These are phyloP conservation scores for Stegodyphus mimosarum DNA, from an alignment of 1,140 invertebrate genomes.

Conservation along the genomic window DNA sequence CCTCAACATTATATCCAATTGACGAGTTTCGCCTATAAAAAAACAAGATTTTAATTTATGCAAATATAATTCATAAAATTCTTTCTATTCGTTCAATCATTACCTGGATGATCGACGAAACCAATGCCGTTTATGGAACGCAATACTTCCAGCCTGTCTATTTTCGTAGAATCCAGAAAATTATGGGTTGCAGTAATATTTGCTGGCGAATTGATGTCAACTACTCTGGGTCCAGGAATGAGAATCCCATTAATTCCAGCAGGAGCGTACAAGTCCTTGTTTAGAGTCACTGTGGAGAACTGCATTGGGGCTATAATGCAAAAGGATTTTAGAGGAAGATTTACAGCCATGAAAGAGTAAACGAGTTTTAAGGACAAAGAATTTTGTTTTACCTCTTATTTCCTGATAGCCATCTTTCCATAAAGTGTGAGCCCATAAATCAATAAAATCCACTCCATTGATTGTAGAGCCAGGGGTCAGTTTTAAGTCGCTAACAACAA, in stretches of 20 bases:
- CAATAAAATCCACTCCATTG: slow-evolving; percentile 45
- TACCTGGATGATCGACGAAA: background rate
- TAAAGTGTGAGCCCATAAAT: slow-evolving; percentile 56
- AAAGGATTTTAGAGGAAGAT: background rate
- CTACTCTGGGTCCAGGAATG: slow-evolving; percentile 44
- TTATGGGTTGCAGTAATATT: slow-evolving; percentile 19
- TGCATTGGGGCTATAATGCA: slow-evolving; percentile 35
- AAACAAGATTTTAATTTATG: background rate
- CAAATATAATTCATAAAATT: background rate
- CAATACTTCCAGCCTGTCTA: slow-evolving; percentile 23
- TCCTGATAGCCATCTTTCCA: slow-evolving; percentile 45
- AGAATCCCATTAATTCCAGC: slow-evolving; percentile 45
- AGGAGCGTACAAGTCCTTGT: slow-evolving; percentile 19
- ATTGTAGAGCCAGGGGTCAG: slow-evolving; percentile 23
- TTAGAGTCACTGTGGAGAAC: slow-evolving; percentile 25
- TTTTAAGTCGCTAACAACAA: slow-evolving; percentile 13
- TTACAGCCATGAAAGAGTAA: background rate
- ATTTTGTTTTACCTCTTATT: slow-evolving; percentile 41
- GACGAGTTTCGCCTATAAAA: slow-evolving; percentile 5
- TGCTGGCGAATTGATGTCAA: slow-evolving; percentile 1
- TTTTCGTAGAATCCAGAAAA: slow-evolving; percentile 9
- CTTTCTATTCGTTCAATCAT: background rate
- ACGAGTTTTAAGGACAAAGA: background rate
- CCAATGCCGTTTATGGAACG: slow-evolving; percentile 53
- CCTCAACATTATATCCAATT: slow-evolving; percentile 53